Percentiles rank a stretch among this genome's conserved stretches.
Conservation (phyloP, 2,113 vertebrate species). For the Proteles cristata region DNA sequence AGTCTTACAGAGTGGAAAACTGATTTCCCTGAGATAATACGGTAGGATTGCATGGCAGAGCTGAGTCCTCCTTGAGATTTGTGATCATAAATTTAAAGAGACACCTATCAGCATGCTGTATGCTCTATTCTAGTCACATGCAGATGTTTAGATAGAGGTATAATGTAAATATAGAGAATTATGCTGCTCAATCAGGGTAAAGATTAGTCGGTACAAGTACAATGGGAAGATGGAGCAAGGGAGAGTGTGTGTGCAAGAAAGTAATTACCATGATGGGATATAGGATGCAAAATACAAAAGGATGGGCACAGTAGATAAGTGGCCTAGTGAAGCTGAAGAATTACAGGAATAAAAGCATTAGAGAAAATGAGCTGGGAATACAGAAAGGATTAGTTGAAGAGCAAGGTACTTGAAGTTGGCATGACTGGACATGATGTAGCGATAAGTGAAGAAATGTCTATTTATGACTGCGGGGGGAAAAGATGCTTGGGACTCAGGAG, state of each 20-base stretch:
- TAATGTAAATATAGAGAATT: background rate
- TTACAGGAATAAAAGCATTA: background rate
- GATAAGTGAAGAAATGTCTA: background rate
- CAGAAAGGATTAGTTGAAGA: background rate
- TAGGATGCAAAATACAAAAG: background rate
- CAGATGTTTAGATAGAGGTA: background rate
- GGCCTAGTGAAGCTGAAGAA: background rate
- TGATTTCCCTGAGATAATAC: background rate
- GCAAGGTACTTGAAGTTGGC: background rate
- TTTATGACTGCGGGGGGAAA: background rate
- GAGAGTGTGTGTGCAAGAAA: background rate
- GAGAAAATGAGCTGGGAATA: background rate
- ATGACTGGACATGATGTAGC: background rate
- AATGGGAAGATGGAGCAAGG: background rate
- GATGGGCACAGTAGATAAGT: background rate
- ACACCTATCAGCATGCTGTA: background rate
- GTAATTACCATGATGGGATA: background rate
- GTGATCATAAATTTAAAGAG: background rate
- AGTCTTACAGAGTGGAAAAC: background rate
- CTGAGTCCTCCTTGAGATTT: background rate
- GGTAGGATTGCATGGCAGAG: background rate
- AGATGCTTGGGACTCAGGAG: background rate
- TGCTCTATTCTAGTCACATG: background rate
- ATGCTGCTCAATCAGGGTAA: background rate
- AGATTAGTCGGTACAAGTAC: background rate